phyloP scores from a whole-genome alignment of 64 coral and sea anemone genomes.

The Montipora efflorescens region DNA sequence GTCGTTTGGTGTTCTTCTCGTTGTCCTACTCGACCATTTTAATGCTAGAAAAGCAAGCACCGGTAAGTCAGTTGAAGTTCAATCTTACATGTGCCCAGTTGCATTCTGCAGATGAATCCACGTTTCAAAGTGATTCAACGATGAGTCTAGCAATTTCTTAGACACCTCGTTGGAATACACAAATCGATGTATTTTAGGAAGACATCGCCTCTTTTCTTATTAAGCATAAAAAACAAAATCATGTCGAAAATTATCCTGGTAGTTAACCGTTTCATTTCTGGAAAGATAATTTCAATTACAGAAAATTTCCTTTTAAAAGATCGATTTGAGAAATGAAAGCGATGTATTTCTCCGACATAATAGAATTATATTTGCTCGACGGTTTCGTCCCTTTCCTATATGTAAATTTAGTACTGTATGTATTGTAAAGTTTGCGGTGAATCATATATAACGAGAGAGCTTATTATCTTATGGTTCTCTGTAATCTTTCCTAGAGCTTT shows the following conservation, averaged over 20 bases:
- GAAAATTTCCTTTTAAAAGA: not conserved
- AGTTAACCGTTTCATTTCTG: not conserved
- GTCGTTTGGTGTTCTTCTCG: conserved; percentile 82
- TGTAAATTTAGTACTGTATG: not conserved
- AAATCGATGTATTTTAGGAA: too few species aligned
- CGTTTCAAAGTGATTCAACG: too few species aligned
- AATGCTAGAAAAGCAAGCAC: conserved; percentile 86
- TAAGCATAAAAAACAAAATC: too few species aligned
- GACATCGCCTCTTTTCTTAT: too few species aligned
- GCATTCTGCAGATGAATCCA: too few species aligned
- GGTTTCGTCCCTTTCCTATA: not conserved
- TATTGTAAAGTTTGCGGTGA: not conserved
- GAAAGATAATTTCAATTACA: not conserved
- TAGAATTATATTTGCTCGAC: not conserved
- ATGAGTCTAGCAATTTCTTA: too few species aligned
- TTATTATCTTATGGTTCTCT: too few species aligned
- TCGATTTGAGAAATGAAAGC: not conserved
- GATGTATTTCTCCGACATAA: not conserved
- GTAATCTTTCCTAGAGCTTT: too few species aligned
- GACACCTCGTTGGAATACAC: too few species aligned
- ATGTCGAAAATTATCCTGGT: too few species aligned
- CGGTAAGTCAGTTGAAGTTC: conserved; percentile 55
- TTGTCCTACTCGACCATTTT: conserved; percentile 76
- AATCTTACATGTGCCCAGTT: not conserved
- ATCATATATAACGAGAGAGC: not conserved